phyloP scores from a whole-genome alignment of 2,888 invertebrate genomes.

The Drosophila borborema region DNA sequence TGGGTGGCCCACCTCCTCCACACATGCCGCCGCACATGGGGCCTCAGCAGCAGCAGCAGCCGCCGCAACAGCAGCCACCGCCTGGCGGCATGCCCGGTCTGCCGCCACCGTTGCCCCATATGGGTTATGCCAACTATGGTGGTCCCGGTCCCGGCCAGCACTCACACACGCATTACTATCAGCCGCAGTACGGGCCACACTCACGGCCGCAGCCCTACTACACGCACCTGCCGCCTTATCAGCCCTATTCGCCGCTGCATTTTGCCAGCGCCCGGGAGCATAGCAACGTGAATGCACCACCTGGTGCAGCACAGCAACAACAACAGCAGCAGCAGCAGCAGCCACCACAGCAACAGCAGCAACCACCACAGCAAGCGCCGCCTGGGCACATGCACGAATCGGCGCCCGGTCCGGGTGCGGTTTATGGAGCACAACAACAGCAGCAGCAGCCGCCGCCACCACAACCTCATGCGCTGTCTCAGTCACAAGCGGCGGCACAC shows the following conservation, averaged over 20 bases:
- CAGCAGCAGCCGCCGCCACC: constrained; percentile 17
- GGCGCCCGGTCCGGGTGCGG: constrained; percentile 51
- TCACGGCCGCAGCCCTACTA: constrained; percentile 84
- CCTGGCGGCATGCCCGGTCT: constrained; percentile 64
- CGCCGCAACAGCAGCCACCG: constrained; percentile 77
- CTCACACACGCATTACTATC: constrained; percentile 84
- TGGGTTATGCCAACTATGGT: constrained; percentile 83
- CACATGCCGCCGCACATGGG: constrained; percentile 83
- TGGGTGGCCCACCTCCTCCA: constrained; percentile 56
- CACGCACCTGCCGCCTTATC: constrained; percentile 84
- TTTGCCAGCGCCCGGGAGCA: constrained; percentile 49
- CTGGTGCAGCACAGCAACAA: constrained; percentile 73
- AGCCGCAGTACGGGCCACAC: constrained; percentile 84
- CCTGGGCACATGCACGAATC: constrained; percentile 70
- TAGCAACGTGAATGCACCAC: constrained; percentile 77
- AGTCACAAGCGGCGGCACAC: constrained; percentile 27
- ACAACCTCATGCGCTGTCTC: constrained; percentile 38
- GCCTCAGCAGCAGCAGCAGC: constrained; percentile 66
- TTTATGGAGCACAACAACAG: constrained; percentile 44
- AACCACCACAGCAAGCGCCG: constrained; percentile 55
- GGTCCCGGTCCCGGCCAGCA: constrained; percentile 81
- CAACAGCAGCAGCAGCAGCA: constrained; percentile 37
- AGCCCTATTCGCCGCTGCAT: constrained; percentile 74
- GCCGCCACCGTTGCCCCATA: constrained; percentile 79
- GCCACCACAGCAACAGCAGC: constrained; percentile 63